Percentiles rank a stretch among this genome's conserved stretches.
Evolutionary conservation across 1,140 invertebrate genomes (phyloP).

Genomic region (Monochamus saltuarius): DNA sequence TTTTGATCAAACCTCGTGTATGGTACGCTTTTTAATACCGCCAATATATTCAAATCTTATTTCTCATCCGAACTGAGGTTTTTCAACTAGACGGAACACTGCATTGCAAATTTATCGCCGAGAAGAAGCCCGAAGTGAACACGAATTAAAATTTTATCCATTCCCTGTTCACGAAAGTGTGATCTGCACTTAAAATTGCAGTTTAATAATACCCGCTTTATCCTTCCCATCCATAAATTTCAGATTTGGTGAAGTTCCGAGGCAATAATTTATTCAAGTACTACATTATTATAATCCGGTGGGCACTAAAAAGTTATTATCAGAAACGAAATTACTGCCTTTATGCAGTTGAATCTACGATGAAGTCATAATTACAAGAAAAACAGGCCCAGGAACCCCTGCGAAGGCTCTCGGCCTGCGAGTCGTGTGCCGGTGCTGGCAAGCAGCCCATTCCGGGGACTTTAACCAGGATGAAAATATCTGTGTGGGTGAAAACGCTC

Average conservation of each 20-base stretch:
- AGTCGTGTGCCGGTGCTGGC: slow-evolving; percentile 32
- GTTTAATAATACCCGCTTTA: no score
- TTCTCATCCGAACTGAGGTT: no score
- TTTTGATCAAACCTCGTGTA: no score
- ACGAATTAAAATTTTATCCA: no score
- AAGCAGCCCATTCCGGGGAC: slow-evolving; percentile 16
- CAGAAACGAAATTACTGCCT: slow-evolving; percentile 2
- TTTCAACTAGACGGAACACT: no score
- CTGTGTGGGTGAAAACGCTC: slow-evolving; percentile 25
- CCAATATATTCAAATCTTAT: no score
- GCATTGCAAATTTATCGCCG: no score
- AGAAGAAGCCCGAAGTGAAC: no score
- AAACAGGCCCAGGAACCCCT: slow-evolving; percentile 21
- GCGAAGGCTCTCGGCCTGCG: slow-evolving; percentile 3
- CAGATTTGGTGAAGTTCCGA: slow-evolving; percentile 10
- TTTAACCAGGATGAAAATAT: slow-evolving; percentile 30
- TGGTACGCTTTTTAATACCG: no score
- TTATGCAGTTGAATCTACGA: slow-evolving; percentile 14
- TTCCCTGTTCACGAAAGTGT: no score
- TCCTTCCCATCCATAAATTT: slow-evolving; percentile 9
- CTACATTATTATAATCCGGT: slow-evolving; percentile 3
- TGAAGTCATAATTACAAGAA: slow-evolving; percentile 25
- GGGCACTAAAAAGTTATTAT: slow-evolving; percentile 1
- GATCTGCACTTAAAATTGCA: no score
- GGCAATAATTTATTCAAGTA: slow-evolving; percentile 12